Conservation (phyloP, 2,888 invertebrate genomes). For the Cotesia congregata region DNA sequence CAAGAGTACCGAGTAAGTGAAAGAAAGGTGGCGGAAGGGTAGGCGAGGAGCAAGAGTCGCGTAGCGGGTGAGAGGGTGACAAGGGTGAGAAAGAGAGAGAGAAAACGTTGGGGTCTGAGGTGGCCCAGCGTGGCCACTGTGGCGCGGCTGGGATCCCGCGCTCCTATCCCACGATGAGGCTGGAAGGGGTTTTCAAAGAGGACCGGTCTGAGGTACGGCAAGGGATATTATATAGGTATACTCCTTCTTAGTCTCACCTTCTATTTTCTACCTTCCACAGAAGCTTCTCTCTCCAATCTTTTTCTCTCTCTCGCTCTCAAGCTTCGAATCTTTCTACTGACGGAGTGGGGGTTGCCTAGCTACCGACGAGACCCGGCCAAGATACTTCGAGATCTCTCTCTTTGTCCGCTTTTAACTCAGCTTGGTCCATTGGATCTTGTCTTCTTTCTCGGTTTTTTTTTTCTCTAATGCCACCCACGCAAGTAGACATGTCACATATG, state of each 20-base stretch:
- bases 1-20: conserved; percentile 5
- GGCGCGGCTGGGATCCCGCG: conserved; percentile 64
- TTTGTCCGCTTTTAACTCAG: conserved; percentile 24
- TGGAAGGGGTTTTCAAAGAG: conserved; percentile 54
- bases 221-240: conserved; percentile 30
- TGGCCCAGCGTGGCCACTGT: conserved; percentile 69
- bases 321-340: conserved; percentile 32
- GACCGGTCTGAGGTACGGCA: conserved; percentile 49
- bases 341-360: conserved; percentile 67
- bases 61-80: neutral
- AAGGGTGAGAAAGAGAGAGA: conserved; percentile 28
- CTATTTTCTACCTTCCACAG: conserved; percentile 33
- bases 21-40: neutral
- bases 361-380: conserved; percentile 70
- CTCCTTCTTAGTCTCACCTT: conserved; percentile 31
- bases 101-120: conserved; percentile 62
- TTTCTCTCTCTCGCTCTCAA: conserved; percentile 21
- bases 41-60: conserved; percentile 1
- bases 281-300: neutral
- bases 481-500: no score
- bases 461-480: neutral
- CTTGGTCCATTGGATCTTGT: conserved; percentile 23
- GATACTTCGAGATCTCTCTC: conserved; percentile 65
- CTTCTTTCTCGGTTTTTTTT: conserved; percentile 1
- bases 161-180: conserved; percentile 62